phyloP scores from a whole-genome alignment of 1,140 invertebrate species.

The Lepidurus apus region DNA sequence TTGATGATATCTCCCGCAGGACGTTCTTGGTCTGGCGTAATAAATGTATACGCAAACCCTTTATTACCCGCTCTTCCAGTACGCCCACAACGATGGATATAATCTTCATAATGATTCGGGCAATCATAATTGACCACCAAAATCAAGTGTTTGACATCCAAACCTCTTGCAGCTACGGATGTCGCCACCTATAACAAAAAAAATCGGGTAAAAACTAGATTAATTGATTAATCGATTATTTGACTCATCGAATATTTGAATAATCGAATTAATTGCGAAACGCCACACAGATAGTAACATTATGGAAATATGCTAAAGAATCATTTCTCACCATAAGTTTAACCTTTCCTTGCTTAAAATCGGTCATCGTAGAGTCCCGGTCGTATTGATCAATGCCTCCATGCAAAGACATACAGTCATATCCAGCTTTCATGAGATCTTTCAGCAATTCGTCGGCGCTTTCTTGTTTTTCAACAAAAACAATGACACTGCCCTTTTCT shows the following conservation, averaged over 20 bases:
- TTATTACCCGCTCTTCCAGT: constrained; percentile 94
- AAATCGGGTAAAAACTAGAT: not conserved
- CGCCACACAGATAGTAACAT: not conserved
- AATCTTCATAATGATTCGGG: constrained; percentile 99
- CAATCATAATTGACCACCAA: constrained; percentile 99
- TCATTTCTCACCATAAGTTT: constrained; percentile 53
- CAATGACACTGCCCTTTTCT: constrained; percentile 85
- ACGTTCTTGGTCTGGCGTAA: constrained; percentile 87
- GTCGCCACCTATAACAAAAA: constrained; percentile 65
- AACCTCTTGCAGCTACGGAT: constrained; percentile 90
- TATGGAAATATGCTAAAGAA: not conserved
- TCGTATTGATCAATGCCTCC: constrained; percentile 99
- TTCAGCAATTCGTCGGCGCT: constrained; percentile 90
- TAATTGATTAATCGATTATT: not conserved
- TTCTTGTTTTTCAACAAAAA: constrained; percentile 99
- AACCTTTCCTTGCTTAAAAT: constrained; percentile 90
- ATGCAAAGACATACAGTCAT: constrained; percentile 92
- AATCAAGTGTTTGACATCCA: constrained; percentile 97
- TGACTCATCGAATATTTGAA: too few species aligned
- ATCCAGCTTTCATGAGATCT: constrained; percentile 94
- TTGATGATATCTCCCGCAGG: constrained; percentile 90
- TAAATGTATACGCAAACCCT: constrained; percentile 91
- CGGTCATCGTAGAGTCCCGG: constrained; percentile 92
- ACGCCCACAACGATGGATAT: constrained; percentile 94
- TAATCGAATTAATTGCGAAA: not conserved